Conservation (phyloP, 2,113 vertebrate species). For the Tachysurus vachellii region DNA sequence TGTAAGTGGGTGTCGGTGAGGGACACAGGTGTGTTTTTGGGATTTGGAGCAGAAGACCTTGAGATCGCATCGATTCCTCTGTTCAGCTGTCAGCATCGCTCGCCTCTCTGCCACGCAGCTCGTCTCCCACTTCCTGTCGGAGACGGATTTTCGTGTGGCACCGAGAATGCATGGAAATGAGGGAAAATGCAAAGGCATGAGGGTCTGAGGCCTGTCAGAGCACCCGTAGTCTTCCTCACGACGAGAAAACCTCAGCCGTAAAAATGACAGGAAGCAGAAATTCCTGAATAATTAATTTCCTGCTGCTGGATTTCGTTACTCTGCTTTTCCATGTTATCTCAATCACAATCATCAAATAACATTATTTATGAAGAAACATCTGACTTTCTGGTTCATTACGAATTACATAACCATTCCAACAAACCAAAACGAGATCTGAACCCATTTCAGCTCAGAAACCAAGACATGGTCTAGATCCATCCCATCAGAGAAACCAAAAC, state of each 20-base stretch:
- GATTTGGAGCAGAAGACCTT: neutral
- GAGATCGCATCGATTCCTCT: neutral
- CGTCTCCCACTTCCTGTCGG: neutral
- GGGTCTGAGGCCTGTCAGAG: neutral
- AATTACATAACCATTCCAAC: neutral
- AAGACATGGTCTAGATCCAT: no score
- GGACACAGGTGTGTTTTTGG: neutral
- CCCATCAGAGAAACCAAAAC: no score
- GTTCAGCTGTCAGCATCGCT: neutral
- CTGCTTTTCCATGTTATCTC: neutral
- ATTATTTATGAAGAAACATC: neutral
- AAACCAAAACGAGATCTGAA: no score
- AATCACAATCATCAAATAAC: neutral
- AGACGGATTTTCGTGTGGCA: neutral
- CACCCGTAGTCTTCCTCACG: neutral
- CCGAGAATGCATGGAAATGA: neutral
- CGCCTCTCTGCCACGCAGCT: neutral
- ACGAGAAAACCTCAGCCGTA: neutral
- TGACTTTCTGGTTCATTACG: neutral
- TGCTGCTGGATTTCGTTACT: neutral
- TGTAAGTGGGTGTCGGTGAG: neutral
- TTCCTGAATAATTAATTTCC: neutral
- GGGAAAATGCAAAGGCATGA: neutral
- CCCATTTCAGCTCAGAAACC: no score
- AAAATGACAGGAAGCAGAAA: neutral